A percentile compares a stretch with the other conserved stretches of the same genome.
phyloP scores from a whole-genome alignment of 2,113 vertebrate species.

The Oncorhynchus gorbuscha region DNA sequence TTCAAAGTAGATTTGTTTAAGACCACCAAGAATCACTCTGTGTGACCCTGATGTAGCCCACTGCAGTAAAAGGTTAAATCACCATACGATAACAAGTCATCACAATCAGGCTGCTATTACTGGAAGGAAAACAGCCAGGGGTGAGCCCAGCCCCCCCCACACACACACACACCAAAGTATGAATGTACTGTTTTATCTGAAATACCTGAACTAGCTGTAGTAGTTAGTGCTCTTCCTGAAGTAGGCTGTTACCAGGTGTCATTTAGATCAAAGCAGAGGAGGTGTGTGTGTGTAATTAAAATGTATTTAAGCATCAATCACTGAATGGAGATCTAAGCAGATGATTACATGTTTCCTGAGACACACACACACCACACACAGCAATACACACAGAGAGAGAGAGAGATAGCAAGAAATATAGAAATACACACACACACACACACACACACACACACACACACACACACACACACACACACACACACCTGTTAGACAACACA shows the following conservation, averaged over 20 bases:
- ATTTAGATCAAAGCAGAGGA: constrained; percentile 22
- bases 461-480: not conserved
- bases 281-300: not conserved
- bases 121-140: no score
- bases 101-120: no score
- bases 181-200: no score
- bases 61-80: no score
- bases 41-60: no score
- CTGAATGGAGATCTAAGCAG: constrained; percentile 10
- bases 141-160: no score
- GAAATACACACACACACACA: not conserved
- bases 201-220: no score
- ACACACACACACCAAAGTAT: no score
- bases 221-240: not conserved
- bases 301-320: constrained; percentile 24
- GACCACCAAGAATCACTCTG: no score
- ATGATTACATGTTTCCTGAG: constrained; percentile 7
- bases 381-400: constrained; percentile 11
- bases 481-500: no score
- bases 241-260: constrained; percentile 5
- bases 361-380: not conserved
- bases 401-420: not conserved
- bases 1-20: no score
- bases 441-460: not conserved
- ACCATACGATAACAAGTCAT: no score